Percentiles rank a stretch among this genome's conserved stretches.
phyloP scores from a whole-genome alignment of 1,140 invertebrate genomes.

The Listronotus bonariensis region DNA sequence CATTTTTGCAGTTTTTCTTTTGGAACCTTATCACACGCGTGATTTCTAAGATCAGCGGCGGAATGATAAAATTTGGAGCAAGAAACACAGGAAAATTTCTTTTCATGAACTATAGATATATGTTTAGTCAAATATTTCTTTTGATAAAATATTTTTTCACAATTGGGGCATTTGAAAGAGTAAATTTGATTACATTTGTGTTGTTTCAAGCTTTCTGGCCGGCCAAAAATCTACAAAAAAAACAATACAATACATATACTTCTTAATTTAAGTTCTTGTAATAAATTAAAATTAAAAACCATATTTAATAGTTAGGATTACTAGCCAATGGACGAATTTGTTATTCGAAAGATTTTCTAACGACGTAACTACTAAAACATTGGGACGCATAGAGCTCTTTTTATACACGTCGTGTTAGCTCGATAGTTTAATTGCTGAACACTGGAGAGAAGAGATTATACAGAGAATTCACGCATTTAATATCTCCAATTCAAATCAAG shows the following conservation, averaged over 20 bases:
- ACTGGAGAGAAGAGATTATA: no score
- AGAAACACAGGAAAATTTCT: conserved; percentile 39
- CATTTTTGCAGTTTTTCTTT: conserved; percentile 31
- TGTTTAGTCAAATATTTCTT: conserved; percentile 52
- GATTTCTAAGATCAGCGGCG: conserved; percentile 40
- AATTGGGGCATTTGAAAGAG: conserved; percentile 44
- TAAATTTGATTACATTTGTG: conserved; percentile 46
- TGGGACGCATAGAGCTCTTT: no score
- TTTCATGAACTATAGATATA: conserved; percentile 43
- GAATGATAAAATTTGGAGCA: conserved; percentile 42
- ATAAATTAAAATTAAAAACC: no score
- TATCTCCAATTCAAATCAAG: no score
- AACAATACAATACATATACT: neutral
- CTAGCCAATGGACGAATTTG: no score
- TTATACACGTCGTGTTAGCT: no score
- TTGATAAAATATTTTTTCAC: conserved; percentile 45
- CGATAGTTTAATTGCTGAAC: no score
- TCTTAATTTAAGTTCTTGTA: no score
- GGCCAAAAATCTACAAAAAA: conserved; percentile 49
- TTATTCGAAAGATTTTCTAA: no score
- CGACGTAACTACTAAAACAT: no score
- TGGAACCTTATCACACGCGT: conserved; percentile 38
- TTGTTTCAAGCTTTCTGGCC: conserved; percentile 51
- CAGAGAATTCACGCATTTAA: no score
- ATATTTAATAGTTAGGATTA: no score